Base-by-base conservation (phyloP, 2,113 vertebrate genomes). In the Collichthys lucidus region DNA sequence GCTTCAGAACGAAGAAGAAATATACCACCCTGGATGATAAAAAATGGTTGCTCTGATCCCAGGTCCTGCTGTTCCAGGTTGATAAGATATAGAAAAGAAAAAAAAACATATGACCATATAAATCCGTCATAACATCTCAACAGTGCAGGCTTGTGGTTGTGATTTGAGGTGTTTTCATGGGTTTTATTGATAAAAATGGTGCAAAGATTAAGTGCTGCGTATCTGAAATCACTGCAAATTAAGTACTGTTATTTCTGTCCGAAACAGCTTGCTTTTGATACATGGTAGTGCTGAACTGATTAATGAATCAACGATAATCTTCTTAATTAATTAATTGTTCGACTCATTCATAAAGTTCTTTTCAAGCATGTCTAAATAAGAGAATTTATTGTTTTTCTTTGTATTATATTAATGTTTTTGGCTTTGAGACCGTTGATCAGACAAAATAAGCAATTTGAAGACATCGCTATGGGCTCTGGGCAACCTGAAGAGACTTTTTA, bases 101-200 rank as follows among this genome's bases (percentile, higher is more conserved):
- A 19, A 50, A 80, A 22, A 50, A n/a, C 7, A 64, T 46, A 67
- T 26, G 55, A 68, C 50, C 16, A 19, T 61, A 76, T 62, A 17
- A 65, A 82, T 82, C 57, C 65, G 74, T 82, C 82, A 65, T 66
- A 64, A 26, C 12, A 11, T 73, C 67, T 83, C 80, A 57, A 31
- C 49, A 40, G 63, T 60, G 29, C 74, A 70, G 20, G 82, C 70
- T 67, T 52, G n/a, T n/a, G n/a, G n/a, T n/a, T n/a, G n/a, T n/a
- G n/a, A n/a, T n/a, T n/a, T n/a, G n/a, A n/a, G n/a, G n/a, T n/a
- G n/a, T n/a, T n/a, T n/a, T n/a, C n/a, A n/a, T n/a, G n/a, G n/a
- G n/a, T n/a, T n/a, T n/a, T n/a, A n/a, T n/a, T n/a, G n/a, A n/a
- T n/a, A n/a, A n/a, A n/a, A n/a, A n/a, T n/a, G n/a, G n/a, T n/a